Evolutionary conservation across 2,888 invertebrate species (phyloP), one percentile per base, ranked within the genome.

Genomic region (Busseola fusca): DNA sequence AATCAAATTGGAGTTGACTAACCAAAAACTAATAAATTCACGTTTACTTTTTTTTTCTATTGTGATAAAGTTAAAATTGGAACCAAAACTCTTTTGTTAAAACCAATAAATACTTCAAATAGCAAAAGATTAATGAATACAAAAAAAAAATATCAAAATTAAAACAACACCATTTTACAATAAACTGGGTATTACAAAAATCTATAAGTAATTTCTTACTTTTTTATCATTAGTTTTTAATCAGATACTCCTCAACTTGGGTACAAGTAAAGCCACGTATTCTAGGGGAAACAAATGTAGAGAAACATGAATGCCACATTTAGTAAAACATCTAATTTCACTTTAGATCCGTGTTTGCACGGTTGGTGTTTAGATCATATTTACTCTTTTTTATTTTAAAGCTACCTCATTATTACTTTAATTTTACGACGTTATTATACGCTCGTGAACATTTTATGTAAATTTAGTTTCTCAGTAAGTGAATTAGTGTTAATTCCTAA

Each of bases 191-290:
- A 5, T n/a, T 16, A 10, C 5, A 52, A 50, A 50, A 42, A n/a
- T 30, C 0, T n/a, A 21, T 30, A 21, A 42, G 10, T 9, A 21
- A 18, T 6, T 14, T 27, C 21, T 30, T 25, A n/a, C 2, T 34
- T 18, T 9, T 3, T 3, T 16, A 21, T 54, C 25, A 10, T 72
- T 21, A 3, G 25, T 70, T 59, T 69, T 58, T 70, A 37, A 70
- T 58, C 14, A 76, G 14, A 52, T 27, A 70, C 71, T 77, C 45
- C 58, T 59, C 58, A 71, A 70, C 25, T 18, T 67, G 7, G 27
- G 4, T 76, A n/a, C 18, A 50, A 27, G 27, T 58, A 25, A 45
- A 69, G 30, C 9, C 37, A 9, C 25, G 25, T 16, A 58, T 70
- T 40, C 21, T 40, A 14, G 37, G 9, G 25, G 16, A 25, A 37